A percentile compares a stretch with the other conserved stretches of the same genome.
Evolutionary conservation across 2,888 invertebrate genomes (phyloP).

Genomic region (Dione juno): DNA sequence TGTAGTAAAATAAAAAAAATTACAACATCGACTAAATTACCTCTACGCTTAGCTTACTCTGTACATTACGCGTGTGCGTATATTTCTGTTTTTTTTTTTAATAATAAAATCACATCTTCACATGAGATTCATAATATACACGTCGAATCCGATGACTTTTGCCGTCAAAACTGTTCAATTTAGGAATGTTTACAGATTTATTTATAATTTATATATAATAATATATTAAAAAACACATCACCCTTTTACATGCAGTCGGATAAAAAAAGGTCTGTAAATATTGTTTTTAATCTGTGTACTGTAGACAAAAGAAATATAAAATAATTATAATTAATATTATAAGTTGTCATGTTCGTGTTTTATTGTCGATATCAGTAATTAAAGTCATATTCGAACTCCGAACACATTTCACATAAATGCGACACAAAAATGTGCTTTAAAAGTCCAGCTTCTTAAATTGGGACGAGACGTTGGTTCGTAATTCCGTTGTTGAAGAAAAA

Average conservation of each 20-base stretch:
- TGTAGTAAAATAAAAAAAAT: conserved; percentile 49
- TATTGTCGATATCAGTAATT: conserved; percentile 29
- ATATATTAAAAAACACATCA: conserved; percentile 13
- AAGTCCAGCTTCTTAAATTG: conserved; percentile 9
- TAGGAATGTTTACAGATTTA: conserved; percentile 47
- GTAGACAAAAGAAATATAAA: neutral
- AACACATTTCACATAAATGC: neutral
- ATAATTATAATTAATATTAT: neutral
- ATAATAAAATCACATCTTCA: conserved; percentile 44
- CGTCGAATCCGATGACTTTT: conserved; percentile 10
- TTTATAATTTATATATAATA: neutral
- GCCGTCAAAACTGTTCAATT: conserved; percentile 41
- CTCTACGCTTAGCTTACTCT: conserved; percentile 73
- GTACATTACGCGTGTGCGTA: conserved; percentile 60
- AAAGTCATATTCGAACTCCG: neutral
- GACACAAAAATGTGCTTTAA: neutral
- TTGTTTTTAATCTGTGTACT: conserved; percentile 6
- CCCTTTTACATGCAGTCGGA: neutral
- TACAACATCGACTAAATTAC: conserved; percentile 60
- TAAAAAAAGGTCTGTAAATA: conserved; percentile 2
- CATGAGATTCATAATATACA: conserved; percentile 64
- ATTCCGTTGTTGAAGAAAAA: neutral
- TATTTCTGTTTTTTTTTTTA: conserved; percentile 31
- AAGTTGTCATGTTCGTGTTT: conserved; percentile 27
- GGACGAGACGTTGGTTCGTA: too few species aligned